These are phyloP conservation scores for Diarsia brunnea DNA, from an alignment of 2,888 invertebrate species.

Conservation along the genomic window DNA sequence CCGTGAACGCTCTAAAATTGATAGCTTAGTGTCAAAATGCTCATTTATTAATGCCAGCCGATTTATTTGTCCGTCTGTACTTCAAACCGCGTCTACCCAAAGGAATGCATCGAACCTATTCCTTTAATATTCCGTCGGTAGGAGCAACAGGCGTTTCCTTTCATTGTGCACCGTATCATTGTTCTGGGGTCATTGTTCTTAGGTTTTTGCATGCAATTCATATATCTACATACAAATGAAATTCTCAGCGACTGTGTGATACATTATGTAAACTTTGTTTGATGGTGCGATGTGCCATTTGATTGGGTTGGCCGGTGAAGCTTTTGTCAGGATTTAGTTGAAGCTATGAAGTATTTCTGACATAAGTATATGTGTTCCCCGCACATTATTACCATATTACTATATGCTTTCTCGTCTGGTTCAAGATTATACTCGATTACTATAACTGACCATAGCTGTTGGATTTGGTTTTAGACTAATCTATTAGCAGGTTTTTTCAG, in stretches of 20 bases:
- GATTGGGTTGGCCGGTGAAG: neutral
- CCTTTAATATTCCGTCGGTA: slow-evolving; percentile 61
- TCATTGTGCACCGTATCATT: slow-evolving; percentile 81
- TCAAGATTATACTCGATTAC: neutral
- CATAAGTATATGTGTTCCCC: neutral
- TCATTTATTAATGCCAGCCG: neutral
- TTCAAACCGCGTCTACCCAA: slow-evolving; percentile 6
- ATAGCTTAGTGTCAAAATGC: neutral
- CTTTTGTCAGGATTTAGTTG: neutral
- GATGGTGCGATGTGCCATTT: slow-evolving; percentile 52
- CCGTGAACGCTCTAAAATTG: too few species aligned
- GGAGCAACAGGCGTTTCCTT: slow-evolving; percentile 72
- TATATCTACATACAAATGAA: slow-evolving; percentile 83
- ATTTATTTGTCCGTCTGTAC: neutral
- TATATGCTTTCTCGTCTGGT: neutral
- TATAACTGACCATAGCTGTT: neutral
- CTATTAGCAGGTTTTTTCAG: neutral
- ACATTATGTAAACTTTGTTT: slow-evolving; percentile 70
- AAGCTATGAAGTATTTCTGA: neutral
- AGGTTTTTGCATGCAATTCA: slow-evolving; percentile 75
- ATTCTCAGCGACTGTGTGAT: slow-evolving; percentile 70
- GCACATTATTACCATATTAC: neutral
- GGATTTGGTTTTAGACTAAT: neutral
- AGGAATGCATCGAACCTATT: slow-evolving; percentile 44
- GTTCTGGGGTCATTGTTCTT: slow-evolving; percentile 83